phyloP scores from a whole-genome alignment of 2,113 vertebrate genomes.

The Anguilla japonica region DNA sequence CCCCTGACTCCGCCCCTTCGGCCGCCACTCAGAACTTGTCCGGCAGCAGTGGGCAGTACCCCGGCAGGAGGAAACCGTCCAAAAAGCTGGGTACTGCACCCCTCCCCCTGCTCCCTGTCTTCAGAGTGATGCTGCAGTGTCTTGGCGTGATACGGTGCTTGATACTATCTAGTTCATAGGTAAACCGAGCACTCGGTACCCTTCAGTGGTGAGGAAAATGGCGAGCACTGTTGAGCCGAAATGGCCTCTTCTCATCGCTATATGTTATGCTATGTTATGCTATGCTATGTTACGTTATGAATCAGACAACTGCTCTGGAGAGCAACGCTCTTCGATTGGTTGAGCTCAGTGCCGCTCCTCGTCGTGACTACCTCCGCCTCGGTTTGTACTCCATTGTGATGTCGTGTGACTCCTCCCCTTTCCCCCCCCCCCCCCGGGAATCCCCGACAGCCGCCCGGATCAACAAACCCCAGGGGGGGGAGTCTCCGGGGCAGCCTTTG shows the following conservation, averaged over 20 bases:
- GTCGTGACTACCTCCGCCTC: not conserved
- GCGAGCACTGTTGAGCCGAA: too few species aligned
- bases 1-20: conserved; percentile 44
- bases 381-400: not conserved
- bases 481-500: conserved; percentile 56
- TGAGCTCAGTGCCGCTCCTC: too few species aligned
- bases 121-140: too few species aligned
- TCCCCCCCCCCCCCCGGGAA: conserved; percentile 8
- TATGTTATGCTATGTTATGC: too few species aligned
- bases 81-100: conserved; percentile 82
- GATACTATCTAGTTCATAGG: too few species aligned
- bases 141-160: too few species aligned
- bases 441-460: conserved; percentile 75
- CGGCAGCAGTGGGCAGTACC: conserved; percentile 61
- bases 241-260: too few species aligned
- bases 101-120: not conserved
- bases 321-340: not conserved
- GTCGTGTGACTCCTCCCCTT: not conserved
- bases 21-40: conserved; percentile 54
- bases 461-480: conserved; percentile 67
- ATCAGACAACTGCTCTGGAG: not conserved
- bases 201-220: too few species aligned
- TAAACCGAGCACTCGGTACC: too few species aligned
- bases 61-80: conserved; percentile 71
- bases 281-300: too few species aligned